Conservation (phyloP, 2,113 vertebrate genomes). For the Chloebia gouldiae region DNA sequence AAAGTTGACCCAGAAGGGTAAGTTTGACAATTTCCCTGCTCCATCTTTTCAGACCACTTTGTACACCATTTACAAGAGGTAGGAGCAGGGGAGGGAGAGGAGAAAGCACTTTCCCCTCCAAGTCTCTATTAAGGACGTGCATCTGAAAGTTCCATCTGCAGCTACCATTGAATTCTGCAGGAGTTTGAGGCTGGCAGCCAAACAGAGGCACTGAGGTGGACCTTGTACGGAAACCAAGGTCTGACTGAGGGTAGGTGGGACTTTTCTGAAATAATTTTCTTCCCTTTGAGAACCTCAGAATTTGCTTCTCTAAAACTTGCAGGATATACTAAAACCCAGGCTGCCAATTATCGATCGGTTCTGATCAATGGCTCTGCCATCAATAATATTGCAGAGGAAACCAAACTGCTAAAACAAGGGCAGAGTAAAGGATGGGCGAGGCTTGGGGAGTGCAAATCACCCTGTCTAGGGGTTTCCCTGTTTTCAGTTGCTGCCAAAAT, state of each 20-base stretch:
- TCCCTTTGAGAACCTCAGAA: background rate
- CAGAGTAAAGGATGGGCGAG: background rate
- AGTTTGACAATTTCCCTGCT: background rate
- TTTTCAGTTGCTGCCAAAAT: background rate
- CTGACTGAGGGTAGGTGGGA: background rate
- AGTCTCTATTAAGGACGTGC: background rate
- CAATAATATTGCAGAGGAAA: conserved; percentile 13
- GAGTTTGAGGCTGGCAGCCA: background rate
- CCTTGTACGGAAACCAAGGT: background rate
- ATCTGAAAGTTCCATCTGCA: background rate
- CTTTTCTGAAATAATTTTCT: background rate
- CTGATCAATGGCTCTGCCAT: background rate
- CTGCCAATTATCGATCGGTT: background rate
- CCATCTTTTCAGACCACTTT: background rate
- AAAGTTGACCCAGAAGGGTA: conserved; percentile 2
- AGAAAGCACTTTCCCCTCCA: background rate
- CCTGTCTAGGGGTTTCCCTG: background rate
- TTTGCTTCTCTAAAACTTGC: background rate
- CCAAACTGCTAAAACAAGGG: background rate
- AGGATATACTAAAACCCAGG: background rate
- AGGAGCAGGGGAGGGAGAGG: background rate
- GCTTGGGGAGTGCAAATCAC: background rate
- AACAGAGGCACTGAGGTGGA: background rate
- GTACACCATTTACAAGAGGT: background rate
- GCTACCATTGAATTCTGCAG: background rate